A percentile compares a stretch with the other conserved stretches of the same genome.
phyloP scores from a whole-genome alignment of 2,888 invertebrate species.

The Ametastegia equiseti region DNA sequence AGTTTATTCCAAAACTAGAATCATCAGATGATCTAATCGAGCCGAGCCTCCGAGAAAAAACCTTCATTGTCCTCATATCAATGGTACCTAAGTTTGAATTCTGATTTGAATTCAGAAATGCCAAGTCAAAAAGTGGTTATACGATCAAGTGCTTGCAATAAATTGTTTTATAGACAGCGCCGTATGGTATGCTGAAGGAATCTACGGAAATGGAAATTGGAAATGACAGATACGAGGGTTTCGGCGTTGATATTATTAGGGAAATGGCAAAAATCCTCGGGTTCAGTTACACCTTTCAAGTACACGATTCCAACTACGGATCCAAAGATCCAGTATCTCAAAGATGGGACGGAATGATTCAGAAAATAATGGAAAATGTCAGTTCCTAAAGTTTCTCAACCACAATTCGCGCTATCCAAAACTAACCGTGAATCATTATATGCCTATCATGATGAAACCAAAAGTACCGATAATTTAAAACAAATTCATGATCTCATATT shows the following conservation, averaged over 20 bases:
- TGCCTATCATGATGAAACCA: neutral
- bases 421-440: neutral
- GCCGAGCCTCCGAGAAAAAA: conserved; percentile 93
- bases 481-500: too few species aligned
- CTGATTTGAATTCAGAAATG: neutral
- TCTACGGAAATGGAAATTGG: conserved; percentile 90
- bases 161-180: conserved; percentile 97
- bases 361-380: conserved; percentile 89
- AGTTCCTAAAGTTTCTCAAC: conserved; percentile 61
- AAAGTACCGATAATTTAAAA: neutral
- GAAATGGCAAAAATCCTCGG: conserved; percentile 93
- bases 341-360: conserved; percentile 95
- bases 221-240: conserved; percentile 96
- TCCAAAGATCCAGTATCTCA: conserved; percentile 88
- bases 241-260: conserved; percentile 94
- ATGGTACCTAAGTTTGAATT: conserved; percentile 81
- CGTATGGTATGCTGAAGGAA: conserved; percentile 96
- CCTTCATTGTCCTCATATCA: conserved; percentile 94
- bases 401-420: neutral
- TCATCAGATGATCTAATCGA: conserved; percentile 93
- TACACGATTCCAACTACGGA: conserved; percentile 92
- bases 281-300: conserved; percentile 91
- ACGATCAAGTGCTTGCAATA: conserved; percentile 50
- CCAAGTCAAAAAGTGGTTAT: neutral
- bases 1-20: conserved; percentile 83